Percentiles rank a stretch among this genome's conserved stretches.
Evolutionary conservation across 2,797 vertebrate species (phyloP).

Genomic region (Threskiornis aethiopicus): DNA sequence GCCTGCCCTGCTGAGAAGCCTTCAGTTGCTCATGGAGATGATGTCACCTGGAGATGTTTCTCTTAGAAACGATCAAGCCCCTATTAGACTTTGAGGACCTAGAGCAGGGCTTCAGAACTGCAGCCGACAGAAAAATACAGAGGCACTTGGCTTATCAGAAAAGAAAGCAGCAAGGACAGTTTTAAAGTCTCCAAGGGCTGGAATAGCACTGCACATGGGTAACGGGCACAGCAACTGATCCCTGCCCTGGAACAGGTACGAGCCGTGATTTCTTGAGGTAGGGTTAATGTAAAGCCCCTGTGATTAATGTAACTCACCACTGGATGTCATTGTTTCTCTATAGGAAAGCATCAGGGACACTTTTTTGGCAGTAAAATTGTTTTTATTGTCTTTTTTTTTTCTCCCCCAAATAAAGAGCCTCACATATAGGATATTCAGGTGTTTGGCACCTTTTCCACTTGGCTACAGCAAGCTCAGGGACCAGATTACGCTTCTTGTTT

Average conservation of each 20-base stretch:
- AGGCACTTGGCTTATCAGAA: neutral
- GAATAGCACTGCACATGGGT: neutral
- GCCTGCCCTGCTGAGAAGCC: neutral
- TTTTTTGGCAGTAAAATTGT: conserved; percentile 32
- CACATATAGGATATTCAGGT: conserved; percentile 43
- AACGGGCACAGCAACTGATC: neutral
- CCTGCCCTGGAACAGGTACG: neutral
- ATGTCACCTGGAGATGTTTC: neutral
- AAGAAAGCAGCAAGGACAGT: neutral
- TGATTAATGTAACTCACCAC: conserved; percentile 64
- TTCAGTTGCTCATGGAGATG: neutral
- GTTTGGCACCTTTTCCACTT: conserved; percentile 31
- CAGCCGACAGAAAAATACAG: neutral
- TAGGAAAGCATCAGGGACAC: conserved; percentile 9
- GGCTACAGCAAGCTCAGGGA: conserved; percentile 23
- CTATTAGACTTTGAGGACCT: neutral
- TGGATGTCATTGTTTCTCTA: conserved; percentile 78
- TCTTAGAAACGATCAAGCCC: neutral
- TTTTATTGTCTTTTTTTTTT: conserved; percentile 5
- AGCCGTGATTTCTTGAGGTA: neutral
- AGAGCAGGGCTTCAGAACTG: neutral
- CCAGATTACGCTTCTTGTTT: conserved; percentile 32
- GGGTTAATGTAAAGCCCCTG: neutral
- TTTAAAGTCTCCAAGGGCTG: neutral
- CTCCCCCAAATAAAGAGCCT: neutral